Evolutionary conservation across 1,140 invertebrate genomes (phyloP).

Genomic region (Leptoteleia sp.): DNA sequence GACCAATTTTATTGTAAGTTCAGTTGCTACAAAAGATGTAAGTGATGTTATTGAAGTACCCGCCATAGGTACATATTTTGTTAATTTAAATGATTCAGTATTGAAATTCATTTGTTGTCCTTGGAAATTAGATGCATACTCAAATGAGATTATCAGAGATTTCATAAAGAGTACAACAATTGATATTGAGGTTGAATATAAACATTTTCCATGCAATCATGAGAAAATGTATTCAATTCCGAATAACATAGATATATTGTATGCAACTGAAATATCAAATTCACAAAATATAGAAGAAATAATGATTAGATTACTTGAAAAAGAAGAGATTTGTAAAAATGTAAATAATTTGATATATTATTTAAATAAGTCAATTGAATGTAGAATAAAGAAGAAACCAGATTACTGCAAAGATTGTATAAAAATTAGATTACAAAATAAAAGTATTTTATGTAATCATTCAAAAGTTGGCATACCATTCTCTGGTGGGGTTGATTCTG

Average conservation of each 20-base stretch:
- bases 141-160: slow-evolving; percentile 71
- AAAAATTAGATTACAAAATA: slow-evolving; percentile 55
- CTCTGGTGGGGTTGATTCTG: slow-evolving; percentile 97
- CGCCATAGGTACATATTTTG: slow-evolving; percentile 85
- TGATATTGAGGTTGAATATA: slow-evolving; percentile 67
- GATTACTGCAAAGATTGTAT: too few species aligned
- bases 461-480: slow-evolving; percentile 93
- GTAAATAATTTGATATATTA: too few species aligned
- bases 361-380: too few species aligned
- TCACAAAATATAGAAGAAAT: slow-evolving; percentile 79
- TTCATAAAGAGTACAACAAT: slow-evolving; percentile 75
- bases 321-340: slow-evolving; percentile 77
- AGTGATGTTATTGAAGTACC: slow-evolving; percentile 87
- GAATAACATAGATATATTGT: slow-evolving; percentile 74
- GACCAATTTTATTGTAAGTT: slow-evolving; percentile 81
- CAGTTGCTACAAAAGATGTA: slow-evolving; percentile 83
- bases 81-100: slow-evolving; percentile 81
- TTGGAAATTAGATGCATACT: slow-evolving; percentile 75
- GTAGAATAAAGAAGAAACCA: too few species aligned
- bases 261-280: slow-evolving; percentile 76
- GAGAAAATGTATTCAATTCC: slow-evolving; percentile 58
- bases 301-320: slow-evolving; percentile 77
- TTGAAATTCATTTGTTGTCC: slow-evolving; percentile 78
- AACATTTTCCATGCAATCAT: slow-evolving; percentile 37
- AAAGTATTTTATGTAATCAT: slow-evolving; percentile 82